These are phyloP conservation scores for Stratiomys singularior DNA, from an alignment of 2,888 invertebrate genomes.

Conservation along the genomic window DNA sequence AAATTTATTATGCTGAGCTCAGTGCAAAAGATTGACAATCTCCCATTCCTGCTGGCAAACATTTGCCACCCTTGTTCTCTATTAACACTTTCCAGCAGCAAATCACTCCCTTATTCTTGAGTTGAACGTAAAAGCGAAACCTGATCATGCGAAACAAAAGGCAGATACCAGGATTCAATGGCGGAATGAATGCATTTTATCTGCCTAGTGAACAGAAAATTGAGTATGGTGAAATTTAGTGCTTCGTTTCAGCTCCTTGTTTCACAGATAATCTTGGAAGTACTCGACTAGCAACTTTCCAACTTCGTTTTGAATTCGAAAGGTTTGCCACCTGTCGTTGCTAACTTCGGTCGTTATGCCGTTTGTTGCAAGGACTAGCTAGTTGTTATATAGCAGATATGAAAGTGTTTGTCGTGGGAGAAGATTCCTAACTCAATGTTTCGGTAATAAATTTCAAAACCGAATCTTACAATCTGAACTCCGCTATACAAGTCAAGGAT, in stretches of 20 bases:
- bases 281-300: not conserved
- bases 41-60: not conserved
- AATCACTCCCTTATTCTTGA: not conserved
- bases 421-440: constrained; percentile 41
- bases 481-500: constrained; percentile 43
- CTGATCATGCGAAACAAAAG: constrained; percentile 22
- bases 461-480: constrained; percentile 38
- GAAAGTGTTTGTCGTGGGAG: not conserved
- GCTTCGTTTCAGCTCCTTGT: not conserved
- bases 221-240: constrained; percentile 7
- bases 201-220: constrained; percentile 30
- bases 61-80: not conserved
- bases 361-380: not conserved
- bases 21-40: not conserved
- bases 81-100: not conserved
- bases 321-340: not conserved
- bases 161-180: not conserved
- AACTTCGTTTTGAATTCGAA: not conserved
- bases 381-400: not conserved
- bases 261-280: not conserved
- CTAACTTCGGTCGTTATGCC: not conserved
- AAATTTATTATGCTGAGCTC: not conserved
- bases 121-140: constrained; percentile 16
- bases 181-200: constrained; percentile 27
- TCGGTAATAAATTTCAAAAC: constrained; percentile 43